Evolutionary conservation across 2,888 invertebrate genomes (phyloP), one percentile per base, ranked within the genome.

Genomic region (Agonopterix heracliana): DNA sequence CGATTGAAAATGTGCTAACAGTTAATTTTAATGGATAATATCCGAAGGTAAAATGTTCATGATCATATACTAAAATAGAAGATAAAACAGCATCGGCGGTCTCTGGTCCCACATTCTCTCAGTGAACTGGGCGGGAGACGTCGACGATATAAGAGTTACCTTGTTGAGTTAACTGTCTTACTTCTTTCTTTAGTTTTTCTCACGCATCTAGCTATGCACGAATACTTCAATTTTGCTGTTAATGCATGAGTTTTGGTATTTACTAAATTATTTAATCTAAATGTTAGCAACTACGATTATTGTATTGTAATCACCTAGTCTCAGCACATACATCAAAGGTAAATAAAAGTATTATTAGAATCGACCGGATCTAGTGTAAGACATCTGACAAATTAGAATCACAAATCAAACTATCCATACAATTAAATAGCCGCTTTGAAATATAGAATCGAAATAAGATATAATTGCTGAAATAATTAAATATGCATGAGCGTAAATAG

Each of bases 131-230:
- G 74, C 26, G 26, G 26, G 26, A 26, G 73, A 66, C 71, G 67
- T 64, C 64, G 79, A 75, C 71, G 13, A 9, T 35, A 7, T 59
- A 54, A 54, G 55, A 52, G 68, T 69, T 67, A 61, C 71, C 66
- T 73, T 66, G 70, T 73, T 67, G 63, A 73, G 67, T 76, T 74
- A 65, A 77, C 66, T 71, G 57, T 60, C 67, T 73, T 74, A 56
- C 77, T 81, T 12, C 26, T 26, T 83, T 78, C 55, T 81, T 86
- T 81, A 74, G 71, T 85, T 86, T 70, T 75, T 77, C 68, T 83
- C 86, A 87, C 88, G 88, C 88, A 87, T 87, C 80, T 84, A 85
- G 87, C 87, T 85, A 77, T 87, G 88, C 88, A 88, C 87, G 87
- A 76, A 63, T 82, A 73, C 71, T 84, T 85, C 70, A 70, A 83